Evolutionary conservation across 1,140 invertebrate species (phyloP), one percentile per base, ranked within the genome.

Genomic region (Coenobita brevimanus): DNA sequence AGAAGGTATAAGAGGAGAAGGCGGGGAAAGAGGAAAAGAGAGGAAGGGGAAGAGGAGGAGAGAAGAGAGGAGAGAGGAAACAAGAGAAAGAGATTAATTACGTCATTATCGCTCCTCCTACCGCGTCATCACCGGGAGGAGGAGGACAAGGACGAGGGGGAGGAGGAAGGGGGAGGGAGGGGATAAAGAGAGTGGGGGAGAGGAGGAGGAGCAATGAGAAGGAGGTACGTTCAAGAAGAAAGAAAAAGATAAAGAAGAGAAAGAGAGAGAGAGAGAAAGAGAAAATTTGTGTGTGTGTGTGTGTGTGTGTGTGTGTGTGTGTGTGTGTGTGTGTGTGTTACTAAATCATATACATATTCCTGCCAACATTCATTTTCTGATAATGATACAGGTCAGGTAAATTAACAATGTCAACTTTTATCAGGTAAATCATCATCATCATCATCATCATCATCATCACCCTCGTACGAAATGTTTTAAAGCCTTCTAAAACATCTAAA

Each of bases 231-330:
- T 17, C 13, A 41, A 75, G 38, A 75, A 0, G n/a, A 3, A 75
- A 75, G n/a, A n/a, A 13, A 30, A 38, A 13, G 30, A n/a, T 17
- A 17, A 17, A 41, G 71, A 6, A 41, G 41, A 15, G 36, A 41
- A 41, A 75, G 71, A 75, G 71, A 75, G 71, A 75, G 71, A 75
- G 71, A 75, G 33, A 62, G 33, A 62, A 15, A 80, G n/a, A n/a
- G n/a, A n/a, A n/a, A n/a, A n/a, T n/a, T n/a, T n/a, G n/a, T n/a
- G n/a, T n/a, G n/a, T n/a, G 33, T 21, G 24, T 6, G 24, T 36
- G 54, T 36, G 24, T 60, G 4, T 50, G 46, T 27, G 46, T 24
- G 46, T 24, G 75, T n/a, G n/a, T n/a, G n/a, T n/a, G n/a, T n/a
- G n/a, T n/a, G n/a, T n/a, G n/a, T n/a, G n/a, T n/a, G n/a, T n/a